A percentile compares a stretch with the other conserved stretches of the same genome.
Evolutionary conservation across 2,113 vertebrate genomes (phyloP).

Genomic region (Malurus elegans): DNA sequence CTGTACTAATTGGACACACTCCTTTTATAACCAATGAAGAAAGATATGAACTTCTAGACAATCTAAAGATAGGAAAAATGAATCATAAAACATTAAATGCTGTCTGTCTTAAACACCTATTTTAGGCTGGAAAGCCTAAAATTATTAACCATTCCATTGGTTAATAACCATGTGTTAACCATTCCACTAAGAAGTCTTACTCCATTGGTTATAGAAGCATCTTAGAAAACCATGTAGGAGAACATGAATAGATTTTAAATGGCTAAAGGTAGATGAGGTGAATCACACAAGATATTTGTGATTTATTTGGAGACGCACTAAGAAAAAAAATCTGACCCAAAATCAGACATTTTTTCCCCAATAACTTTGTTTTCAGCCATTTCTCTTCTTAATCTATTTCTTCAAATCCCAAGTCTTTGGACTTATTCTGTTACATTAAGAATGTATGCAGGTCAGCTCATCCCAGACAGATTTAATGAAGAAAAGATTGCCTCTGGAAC

Average conservation of each 20-base stretch:
- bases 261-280: neutral
- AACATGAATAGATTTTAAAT: neutral
- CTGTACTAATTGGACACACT: conserved; percentile 11
- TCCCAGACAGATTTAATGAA: neutral
- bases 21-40: conserved; percentile 7
- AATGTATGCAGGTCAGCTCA: neutral
- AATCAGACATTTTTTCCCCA: neutral
- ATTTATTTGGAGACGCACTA: neutral
- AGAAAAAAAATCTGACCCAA: neutral
- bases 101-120: conserved; percentile 20
- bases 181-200: neutral
- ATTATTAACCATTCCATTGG: no score
- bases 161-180: no score
- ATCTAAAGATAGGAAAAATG: conserved; percentile 34
- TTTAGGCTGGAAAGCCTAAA: conserved; percentile 1
- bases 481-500: neutral
- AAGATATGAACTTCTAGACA: conserved; percentile 5
- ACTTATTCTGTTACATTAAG: neutral
- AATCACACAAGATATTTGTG: neutral
- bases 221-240: neutral
- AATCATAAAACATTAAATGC: conserved; percentile 52
- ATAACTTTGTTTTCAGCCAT: neutral
- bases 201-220: neutral
- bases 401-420: neutral
- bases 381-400: neutral